Percentiles rank a stretch among this genome's conserved stretches.
phyloP scores from a whole-genome alignment of 1,140 invertebrate species.

The Cydia fagiglandana region DNA sequence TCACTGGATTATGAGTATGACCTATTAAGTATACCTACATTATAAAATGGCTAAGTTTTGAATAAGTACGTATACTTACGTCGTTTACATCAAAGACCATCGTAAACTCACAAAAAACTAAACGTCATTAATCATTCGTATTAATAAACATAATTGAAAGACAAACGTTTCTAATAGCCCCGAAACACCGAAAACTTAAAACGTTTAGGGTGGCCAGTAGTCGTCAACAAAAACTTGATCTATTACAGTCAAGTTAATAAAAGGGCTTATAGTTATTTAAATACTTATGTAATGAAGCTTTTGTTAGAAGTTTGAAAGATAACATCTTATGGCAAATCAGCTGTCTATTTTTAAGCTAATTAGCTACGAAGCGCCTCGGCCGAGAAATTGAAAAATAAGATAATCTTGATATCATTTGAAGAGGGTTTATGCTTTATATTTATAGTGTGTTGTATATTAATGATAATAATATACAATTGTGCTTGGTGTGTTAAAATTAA shows the following conservation, averaged over 20 bases:
- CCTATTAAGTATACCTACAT: no score
- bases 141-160: slow-evolving; percentile 9
- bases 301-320: background rate
- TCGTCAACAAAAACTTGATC: background rate
- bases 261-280: background rate
- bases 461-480: background rate
- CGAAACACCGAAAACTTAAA: background rate
- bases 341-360: slow-evolving; percentile 7
- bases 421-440: background rate
- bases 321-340: background rate
- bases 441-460: background rate
- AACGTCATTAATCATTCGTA: background rate
- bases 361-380: background rate
- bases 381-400: slow-evolving; percentile 18
- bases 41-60: no score
- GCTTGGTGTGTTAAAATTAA: background rate
- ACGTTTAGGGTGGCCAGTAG: background rate
- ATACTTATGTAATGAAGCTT: background rate
- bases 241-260: background rate
- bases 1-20: no score
- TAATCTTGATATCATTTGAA: background rate
- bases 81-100: no score
- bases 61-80: no score
- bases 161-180: background rate
- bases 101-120: background rate